Base-by-base conservation (phyloP, 2,888 invertebrate genomes). In the Eilema caniola region DNA sequence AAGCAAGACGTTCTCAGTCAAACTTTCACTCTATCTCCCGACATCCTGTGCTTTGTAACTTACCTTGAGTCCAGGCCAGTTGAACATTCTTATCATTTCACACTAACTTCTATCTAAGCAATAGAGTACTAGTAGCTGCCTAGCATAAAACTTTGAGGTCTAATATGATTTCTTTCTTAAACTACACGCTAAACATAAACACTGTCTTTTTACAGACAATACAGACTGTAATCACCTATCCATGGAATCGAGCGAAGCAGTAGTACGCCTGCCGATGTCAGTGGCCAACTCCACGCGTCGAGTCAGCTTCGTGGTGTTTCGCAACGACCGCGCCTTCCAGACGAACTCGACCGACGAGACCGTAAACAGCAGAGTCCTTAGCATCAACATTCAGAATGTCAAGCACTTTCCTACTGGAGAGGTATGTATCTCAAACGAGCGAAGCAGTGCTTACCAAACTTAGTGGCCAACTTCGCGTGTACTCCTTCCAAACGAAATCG, bases 331-430 rank as follows among this genome's bases (percentile, higher is more conserved):
- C 25, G 95, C 95, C 62, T 95, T 95, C 84, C 88, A 81, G 23
- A 77, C 77, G 33, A 72, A 65, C 24, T 67, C 69, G 1, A 56
- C 57, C 70, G 24, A 83, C 69, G 75, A 53, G 72, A 63, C 79
- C 37, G 93, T 95, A 64, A 94, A 93, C 82, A 95, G 96, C 76
- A 86, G 93, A 28, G 92, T 96, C 0, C 87, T 96, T 5, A 96
- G 94, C 79, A 87, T 95, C 76, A 95, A 93, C 47, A 89, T 95
- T 0, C 90, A 93, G 71, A 88, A 95, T 57, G 71, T 93, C 33
- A 92, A 90, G 0, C 71, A 85, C 2, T 95, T 95, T 70, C 79
- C 83, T 0, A 33, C 80, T 0, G 92, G 91, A 62, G 95, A 95
- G 90, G 95, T 95, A 59, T n/a, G 4, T 33, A 33, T 8, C 31